Conservation (phyloP, 2,888 invertebrate genomes). For the Beris morrisii region DNA sequence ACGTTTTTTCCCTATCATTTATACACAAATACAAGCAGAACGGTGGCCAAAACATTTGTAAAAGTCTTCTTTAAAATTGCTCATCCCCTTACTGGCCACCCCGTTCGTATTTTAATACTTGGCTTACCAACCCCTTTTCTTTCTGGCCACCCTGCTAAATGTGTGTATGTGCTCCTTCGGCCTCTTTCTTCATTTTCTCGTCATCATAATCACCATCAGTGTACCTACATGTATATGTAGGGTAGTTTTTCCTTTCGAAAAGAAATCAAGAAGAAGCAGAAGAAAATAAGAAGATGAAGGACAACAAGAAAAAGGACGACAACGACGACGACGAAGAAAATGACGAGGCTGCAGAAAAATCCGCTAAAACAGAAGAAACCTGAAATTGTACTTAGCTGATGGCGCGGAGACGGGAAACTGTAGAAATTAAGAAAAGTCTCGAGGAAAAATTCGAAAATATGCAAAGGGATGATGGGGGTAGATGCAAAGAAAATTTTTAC, state of each 20-base stretch:
- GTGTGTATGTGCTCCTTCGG: neutral
- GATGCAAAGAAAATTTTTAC: neutral
- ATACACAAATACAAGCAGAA: neutral
- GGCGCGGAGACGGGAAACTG: conserved; percentile 34
- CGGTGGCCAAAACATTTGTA: conserved; percentile 1
- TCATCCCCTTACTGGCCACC: neutral
- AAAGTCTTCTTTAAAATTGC: conserved; percentile 20
- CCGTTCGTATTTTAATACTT: conserved; percentile 5
- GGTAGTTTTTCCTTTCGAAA: neutral
- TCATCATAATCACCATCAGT: conserved; percentile 26
- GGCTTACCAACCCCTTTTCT: conserved; percentile 21
- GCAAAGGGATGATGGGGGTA: conserved; percentile 2
- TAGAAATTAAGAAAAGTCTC: conserved; percentile 39
- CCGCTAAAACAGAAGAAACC: conserved; percentile 20
- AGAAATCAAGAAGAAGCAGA: neutral
- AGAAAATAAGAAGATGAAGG: conserved; percentile 14
- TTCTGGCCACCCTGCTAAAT: neutral
- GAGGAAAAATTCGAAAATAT: conserved; percentile 31
- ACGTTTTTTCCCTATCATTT: conserved; percentile 9
- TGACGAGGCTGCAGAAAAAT: conserved; percentile 8
- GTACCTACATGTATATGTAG: conserved; percentile 18
- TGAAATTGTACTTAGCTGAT: conserved; percentile 25
- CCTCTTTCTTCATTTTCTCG: conserved; percentile 12
- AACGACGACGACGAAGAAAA: conserved; percentile 6
- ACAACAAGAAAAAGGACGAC: conserved; percentile 4